A percentile compares a stretch with the other conserved stretches of the same genome.
phyloP scores from a whole-genome alignment of 2,888 invertebrate species.

The Nephrotoma appendiculata region DNA sequence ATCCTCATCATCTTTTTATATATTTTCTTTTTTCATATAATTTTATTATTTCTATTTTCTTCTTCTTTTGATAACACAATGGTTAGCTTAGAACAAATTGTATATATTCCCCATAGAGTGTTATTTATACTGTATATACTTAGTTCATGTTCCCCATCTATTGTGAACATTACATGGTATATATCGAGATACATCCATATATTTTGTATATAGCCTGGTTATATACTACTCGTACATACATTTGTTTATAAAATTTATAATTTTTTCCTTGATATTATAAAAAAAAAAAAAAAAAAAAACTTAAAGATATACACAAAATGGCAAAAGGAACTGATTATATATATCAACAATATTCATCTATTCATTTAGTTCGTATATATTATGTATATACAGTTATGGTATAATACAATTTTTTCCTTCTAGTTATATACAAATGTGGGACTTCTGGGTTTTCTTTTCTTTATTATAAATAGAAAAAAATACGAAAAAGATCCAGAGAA shows the following conservation, averaged over 20 bases:
- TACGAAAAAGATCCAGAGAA: background rate
- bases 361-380: background rate
- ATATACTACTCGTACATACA: background rate
- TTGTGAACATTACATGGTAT: background rate
- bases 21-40: background rate
- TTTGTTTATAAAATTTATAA: background rate
- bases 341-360: background rate
- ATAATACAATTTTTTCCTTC: background rate
- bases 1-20: background rate
- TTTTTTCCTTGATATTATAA: background rate
- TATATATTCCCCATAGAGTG: background rate
- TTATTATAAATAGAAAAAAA: background rate
- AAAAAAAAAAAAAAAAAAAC: background rate
- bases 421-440: background rate
- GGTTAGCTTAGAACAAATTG: background rate
- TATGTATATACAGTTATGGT: background rate
- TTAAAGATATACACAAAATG: background rate
- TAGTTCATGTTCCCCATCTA: background rate
- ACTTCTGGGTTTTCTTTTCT: background rate
- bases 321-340: background rate
- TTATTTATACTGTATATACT: background rate
- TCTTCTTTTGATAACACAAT: background rate
- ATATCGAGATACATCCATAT: background rate
- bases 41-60: background rate
- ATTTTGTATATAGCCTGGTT: background rate